Evolutionary conservation across 2,797 vertebrate genomes (phyloP), one percentile per base, ranked within the genome.

Genomic region (Myotis daubentonii): DNA sequence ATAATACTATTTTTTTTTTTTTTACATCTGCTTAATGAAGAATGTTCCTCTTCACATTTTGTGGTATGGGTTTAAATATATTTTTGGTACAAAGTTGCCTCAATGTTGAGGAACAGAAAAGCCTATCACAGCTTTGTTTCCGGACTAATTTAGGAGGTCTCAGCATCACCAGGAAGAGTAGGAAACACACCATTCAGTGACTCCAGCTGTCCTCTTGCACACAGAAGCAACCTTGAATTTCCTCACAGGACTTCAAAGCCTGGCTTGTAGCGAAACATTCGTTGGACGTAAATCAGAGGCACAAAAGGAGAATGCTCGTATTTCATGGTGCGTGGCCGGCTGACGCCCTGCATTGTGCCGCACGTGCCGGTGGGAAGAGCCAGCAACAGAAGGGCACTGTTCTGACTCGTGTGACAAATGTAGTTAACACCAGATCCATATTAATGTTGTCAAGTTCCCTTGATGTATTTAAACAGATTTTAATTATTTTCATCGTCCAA

Each of bases 401-500:
- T 95, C 86, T 82, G 94, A 80, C 94, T 95, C 70, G 96, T 97
- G 98, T 98, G 98, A 98, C 98, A 98, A 99, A 98, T 98, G 97
- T 91, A 97, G 97, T 98, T 98, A 98, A 98, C 98, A 97, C 97
- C 97, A 97, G 98, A 98, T 98, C 97, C 98, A 97, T 98, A 97
- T 98, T 98, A 98, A 98, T 98, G 98, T 98, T 98, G 98, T 98
- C 98, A 98, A 98, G 97, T 98, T 97, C 98, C 93, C 96, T 97
- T 97, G 98, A 98, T 98, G 97, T 97, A 97, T 98, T 98, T 98
- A 98, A 98, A 97, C 96, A 98, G 97, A 97, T 98, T 98, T 98
- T 98, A 98, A 98, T 98, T 98, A 98, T 98, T 98, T 98, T 97
- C 94, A 95, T 51, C 96, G 36, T 97, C 93, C 70, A 95, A 97